A percentile compares a stretch with the other conserved stretches of the same genome.
These are phyloP conservation scores for Solen grandis DNA, from an alignment of 1,140 invertebrate genomes.

Conservation along the genomic window DNA sequence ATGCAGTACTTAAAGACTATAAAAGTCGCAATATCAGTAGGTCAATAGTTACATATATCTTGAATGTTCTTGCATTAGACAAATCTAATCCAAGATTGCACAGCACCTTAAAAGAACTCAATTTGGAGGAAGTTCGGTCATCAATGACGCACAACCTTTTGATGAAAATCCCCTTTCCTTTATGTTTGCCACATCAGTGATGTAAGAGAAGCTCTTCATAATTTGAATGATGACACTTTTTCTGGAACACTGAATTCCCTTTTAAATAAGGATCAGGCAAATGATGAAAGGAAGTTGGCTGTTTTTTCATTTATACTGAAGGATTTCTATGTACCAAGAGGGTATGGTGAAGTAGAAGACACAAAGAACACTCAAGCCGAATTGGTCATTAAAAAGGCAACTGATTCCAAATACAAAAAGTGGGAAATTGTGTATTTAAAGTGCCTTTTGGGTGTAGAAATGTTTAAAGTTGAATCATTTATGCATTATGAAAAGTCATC, in stretches of 20 bases:
- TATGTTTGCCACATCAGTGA: too few relatives aligned
- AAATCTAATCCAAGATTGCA: too few relatives aligned
- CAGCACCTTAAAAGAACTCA: too few relatives aligned
- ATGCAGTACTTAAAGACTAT: too few relatives aligned
- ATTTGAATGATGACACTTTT: not conserved
- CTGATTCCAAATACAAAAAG: not conserved
- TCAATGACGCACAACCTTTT: not conserved
- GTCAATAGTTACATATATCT: too few relatives aligned
- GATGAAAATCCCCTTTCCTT: not conserved
- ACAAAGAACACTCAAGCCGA: not conserved
- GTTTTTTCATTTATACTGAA: not conserved
- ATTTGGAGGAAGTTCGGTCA: not conserved
- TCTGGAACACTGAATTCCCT: too few relatives aligned
- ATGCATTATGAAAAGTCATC: not conserved
- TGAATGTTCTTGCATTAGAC: too few relatives aligned
- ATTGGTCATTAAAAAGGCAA: not conserved
- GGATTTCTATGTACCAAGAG: not conserved
- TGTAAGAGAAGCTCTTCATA: not conserved
- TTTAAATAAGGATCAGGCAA: not conserved
- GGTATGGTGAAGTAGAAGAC: not conserved
- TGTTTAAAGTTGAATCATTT: not conserved
- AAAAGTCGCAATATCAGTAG: too few relatives aligned
- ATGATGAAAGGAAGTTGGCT: not conserved
- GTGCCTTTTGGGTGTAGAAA: conserved; percentile 4
- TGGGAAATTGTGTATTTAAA: not conserved